These are phyloP conservation scores for Diuraphis noxia DNA, from an alignment of 1,140 invertebrate species.

Conservation along the genomic window DNA sequence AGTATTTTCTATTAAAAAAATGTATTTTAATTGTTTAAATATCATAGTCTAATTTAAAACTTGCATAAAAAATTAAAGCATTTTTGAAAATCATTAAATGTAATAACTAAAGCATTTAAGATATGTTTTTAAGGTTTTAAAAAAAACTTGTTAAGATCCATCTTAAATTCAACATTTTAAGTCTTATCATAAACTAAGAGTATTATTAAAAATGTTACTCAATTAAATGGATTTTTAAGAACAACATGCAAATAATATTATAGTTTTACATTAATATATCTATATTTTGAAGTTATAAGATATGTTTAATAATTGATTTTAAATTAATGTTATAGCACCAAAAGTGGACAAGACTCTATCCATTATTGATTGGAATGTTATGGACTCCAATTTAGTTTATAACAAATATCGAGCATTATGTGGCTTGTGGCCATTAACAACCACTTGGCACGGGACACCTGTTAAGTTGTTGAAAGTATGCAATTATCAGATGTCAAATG, in stretches of 20 bases:
- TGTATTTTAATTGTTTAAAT: not conserved
- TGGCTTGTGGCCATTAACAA: constrained; percentile 67
- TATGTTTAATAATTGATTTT: not conserved
- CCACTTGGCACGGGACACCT: constrained; percentile 59
- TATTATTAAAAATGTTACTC: not conserved
- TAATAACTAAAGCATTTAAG: not conserved
- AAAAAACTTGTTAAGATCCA: not conserved
- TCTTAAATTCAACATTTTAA: not conserved
- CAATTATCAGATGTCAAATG: not conserved
- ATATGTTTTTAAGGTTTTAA: not conserved
- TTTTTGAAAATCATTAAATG: not conserved
- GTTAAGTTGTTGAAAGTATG: constrained; percentile 44
- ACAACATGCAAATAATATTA: not conserved
- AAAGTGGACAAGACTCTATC: constrained; percentile 68
- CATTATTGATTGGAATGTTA: constrained; percentile 68
- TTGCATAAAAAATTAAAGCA: not conserved
- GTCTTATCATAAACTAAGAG: not conserved
- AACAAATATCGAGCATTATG: constrained; percentile 70
- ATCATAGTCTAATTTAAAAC: not conserved
- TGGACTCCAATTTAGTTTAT: constrained; percentile 67
- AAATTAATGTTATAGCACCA: constrained; percentile 67
- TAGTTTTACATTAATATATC: not conserved
- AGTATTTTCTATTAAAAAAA: not conserved
- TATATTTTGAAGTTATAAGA: not conserved
- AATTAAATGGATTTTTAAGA: not conserved